phyloP scores from a whole-genome alignment of 2,797 vertebrate genomes.

The Lutjanus argentimaculatus region DNA sequence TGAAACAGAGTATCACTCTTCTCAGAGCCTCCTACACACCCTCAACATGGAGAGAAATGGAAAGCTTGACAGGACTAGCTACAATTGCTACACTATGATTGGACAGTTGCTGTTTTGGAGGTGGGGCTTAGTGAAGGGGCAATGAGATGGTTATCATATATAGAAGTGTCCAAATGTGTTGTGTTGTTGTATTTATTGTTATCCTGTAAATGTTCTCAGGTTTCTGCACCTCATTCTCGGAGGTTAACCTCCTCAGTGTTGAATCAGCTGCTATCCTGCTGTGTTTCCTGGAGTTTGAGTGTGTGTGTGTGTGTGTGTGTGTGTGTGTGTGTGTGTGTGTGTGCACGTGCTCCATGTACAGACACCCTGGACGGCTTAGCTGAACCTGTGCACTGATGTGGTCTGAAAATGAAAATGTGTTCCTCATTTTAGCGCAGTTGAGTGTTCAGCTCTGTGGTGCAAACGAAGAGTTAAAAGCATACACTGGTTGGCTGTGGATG shows the following conservation, averaged over 20 bases:
- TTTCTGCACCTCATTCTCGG: not conserved
- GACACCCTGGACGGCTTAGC: too few relatives aligned
- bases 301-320: too few relatives aligned
- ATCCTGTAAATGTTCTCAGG: not conserved
- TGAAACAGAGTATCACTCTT: too few relatives aligned
- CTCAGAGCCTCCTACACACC: too few relatives aligned
- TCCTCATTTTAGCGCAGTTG: not conserved
- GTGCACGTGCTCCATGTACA: not conserved
- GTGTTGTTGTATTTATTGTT: not conserved
- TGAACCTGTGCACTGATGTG: too few relatives aligned
- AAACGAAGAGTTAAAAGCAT: constrained; percentile 65
- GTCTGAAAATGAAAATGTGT: too few relatives aligned
- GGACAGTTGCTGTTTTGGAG: too few relatives aligned
- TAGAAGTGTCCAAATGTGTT: not conserved
- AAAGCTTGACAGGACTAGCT: too few relatives aligned
- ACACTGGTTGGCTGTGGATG: constrained; percentile 66
- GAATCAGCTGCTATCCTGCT: constrained; percentile 8
- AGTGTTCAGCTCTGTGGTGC: constrained; percentile 4
- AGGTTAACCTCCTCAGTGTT: not conserved
- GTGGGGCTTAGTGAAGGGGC: too few relatives aligned
- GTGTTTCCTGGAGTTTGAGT: not conserved
- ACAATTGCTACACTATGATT: too few relatives aligned
- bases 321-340: not conserved
- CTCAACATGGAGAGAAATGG: too few relatives aligned
- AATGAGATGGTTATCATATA: too few relatives aligned